phyloP scores from a whole-genome alignment of 1,140 invertebrate genomes.

The Zaprionus africanus region DNA sequence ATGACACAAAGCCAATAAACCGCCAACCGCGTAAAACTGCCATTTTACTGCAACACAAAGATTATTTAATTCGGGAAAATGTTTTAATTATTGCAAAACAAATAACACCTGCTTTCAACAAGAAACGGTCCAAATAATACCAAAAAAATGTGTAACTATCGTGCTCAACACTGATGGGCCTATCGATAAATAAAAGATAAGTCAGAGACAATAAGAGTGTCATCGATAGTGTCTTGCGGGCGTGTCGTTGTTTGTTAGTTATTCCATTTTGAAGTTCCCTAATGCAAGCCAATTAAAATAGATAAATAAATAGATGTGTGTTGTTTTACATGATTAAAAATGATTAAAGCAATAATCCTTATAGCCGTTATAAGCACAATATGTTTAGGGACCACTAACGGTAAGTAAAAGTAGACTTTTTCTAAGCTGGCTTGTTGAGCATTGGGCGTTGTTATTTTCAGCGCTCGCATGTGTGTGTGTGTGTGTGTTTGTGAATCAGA shows the following conservation, averaged over 20 bases:
- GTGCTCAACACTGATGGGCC: background rate
- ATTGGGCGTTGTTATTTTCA: constrained; percentile 61
- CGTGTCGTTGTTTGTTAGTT: constrained; percentile 47
- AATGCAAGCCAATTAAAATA: constrained; percentile 17
- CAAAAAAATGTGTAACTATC: background rate
- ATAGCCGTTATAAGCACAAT: constrained; percentile 45
- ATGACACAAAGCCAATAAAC: constrained; percentile 86
- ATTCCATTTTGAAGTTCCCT: constrained; percentile 24
- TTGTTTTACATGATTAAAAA: constrained; percentile 32
- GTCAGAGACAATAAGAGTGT: background rate
- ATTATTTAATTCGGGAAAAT: constrained; percentile 19
- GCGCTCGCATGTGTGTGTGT: constrained; percentile 14
- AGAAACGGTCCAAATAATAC: constrained; percentile 47
- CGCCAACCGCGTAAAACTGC: constrained; percentile 86
- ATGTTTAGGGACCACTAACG: constrained; percentile 41
- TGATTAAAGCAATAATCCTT: constrained; percentile 31
- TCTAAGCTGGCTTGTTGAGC: constrained; percentile 32
- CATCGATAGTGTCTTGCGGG: constrained; percentile 36
- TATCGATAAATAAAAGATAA: background rate
- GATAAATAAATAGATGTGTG: constrained; percentile 25
- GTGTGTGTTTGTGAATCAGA: constrained; percentile 7
- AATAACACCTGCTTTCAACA: constrained; percentile 50
- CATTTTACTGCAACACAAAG: constrained; percentile 67
- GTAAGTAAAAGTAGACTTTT: constrained; percentile 31
- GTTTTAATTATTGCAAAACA: constrained; percentile 58